phyloP scores from a whole-genome alignment of 64 coral and sea anemone species.

The Montipora efflorescens region DNA sequence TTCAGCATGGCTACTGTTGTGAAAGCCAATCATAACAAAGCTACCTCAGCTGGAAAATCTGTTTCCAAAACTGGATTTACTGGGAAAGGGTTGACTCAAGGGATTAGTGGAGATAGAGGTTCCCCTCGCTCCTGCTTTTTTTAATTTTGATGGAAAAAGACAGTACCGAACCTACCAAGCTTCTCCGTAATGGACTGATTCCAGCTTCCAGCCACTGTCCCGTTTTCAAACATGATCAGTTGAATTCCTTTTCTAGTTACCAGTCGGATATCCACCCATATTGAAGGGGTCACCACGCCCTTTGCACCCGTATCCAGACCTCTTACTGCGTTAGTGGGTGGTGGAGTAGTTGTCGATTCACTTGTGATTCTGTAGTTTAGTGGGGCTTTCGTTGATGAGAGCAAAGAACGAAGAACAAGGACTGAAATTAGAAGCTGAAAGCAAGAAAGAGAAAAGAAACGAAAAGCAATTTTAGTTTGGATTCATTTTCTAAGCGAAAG shows the following conservation, averaged over 20 bases:
- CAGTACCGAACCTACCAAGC: neutral
- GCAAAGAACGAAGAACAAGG: slow-evolving; percentile 5
- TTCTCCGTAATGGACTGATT: neutral
- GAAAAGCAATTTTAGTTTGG: neutral
- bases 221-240: slow-evolving; percentile 37
- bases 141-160: neutral
- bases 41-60: no score
- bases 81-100: no score
- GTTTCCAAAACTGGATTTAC: no score
- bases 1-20: no score
- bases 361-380: neutral
- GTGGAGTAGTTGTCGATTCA: neutral
- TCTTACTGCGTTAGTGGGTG: neutral
- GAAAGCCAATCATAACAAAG: no score
- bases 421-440: slow-evolving; percentile 18
- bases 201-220: slow-evolving; percentile 30
- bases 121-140: neutral
- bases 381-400: slow-evolving; percentile 1
- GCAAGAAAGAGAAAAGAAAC: neutral
- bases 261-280: slow-evolving; percentile 31
- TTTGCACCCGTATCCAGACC: neutral
- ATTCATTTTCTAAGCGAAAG: no score
- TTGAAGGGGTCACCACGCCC: neutral
- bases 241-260: slow-evolving; percentile 28
- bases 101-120: no score